phyloP scores from a whole-genome alignment of 2,888 invertebrate species.

The Yponomeuta sedellus region DNA sequence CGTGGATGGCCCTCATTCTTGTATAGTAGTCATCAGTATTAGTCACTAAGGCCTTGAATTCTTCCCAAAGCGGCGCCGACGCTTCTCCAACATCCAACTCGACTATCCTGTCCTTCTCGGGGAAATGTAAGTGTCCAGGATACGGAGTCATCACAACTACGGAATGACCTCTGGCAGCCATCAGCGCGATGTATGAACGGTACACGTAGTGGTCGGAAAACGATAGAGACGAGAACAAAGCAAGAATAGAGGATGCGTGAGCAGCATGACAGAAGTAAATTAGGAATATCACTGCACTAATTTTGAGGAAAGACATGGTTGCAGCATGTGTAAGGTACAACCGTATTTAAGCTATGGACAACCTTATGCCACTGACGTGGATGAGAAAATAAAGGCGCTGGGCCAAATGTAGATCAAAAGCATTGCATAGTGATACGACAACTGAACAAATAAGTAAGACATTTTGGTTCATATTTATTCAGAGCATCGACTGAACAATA shows the following conservation, averaged over 20 bases:
- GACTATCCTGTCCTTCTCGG: constrained; percentile 50
- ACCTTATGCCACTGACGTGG: constrained; percentile 24
- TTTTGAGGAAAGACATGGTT: constrained; percentile 33
- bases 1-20: constrained; percentile 45
- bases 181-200: constrained; percentile 52
- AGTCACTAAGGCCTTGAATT: constrained; percentile 46
- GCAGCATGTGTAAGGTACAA: constrained; percentile 15
- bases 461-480: not conserved
- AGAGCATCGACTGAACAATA: constrained; percentile 3
- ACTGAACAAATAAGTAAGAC: constrained; percentile 38
- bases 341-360: constrained; percentile 12
- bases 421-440: constrained; percentile 24
- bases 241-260: constrained; percentile 49
- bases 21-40: constrained; percentile 56
- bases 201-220: constrained; percentile 60
- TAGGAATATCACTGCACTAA: constrained; percentile 33
- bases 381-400: constrained; percentile 27
- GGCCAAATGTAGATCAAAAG: not conserved
- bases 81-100: constrained; percentile 58
- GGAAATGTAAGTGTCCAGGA: constrained; percentile 54
- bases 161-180: constrained; percentile 51
- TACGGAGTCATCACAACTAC: constrained; percentile 64
- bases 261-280: constrained; percentile 30
- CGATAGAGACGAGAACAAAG: constrained; percentile 59
- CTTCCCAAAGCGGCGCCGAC: constrained; percentile 54